Evolutionary conservation across 2,888 invertebrate genomes (phyloP).

Genomic region (Drosophila sordidula): DNA sequence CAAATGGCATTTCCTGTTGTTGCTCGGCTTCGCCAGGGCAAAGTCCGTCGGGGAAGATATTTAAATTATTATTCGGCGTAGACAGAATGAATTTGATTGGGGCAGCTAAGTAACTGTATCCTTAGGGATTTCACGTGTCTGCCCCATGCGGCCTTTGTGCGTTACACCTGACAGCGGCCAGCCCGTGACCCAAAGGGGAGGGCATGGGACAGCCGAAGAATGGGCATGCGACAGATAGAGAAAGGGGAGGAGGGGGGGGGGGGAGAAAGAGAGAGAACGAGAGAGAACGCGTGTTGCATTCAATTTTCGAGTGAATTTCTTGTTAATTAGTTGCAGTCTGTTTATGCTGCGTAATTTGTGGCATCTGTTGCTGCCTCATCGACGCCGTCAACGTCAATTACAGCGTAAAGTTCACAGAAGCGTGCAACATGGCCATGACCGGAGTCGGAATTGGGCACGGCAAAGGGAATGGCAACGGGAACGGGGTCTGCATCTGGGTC

Average conservation of each 20-base stretch:
- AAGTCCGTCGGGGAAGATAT: constrained; percentile 58
- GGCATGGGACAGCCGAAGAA: not conserved
- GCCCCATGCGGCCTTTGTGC: constrained; percentile 8
- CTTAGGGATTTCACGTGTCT: constrained; percentile 36
- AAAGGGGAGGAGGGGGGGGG: not conserved
- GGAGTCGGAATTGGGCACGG: not conserved
- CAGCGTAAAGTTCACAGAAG: constrained; percentile 42
- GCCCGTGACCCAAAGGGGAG: not conserved
- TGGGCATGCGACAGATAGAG: not conserved
- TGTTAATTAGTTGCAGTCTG: constrained; percentile 77
- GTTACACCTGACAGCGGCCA: constrained; percentile 12
- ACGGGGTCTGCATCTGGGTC: constrained; percentile 6
- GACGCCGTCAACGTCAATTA: constrained; percentile 8
- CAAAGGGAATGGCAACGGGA: not conserved
- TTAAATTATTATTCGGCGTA: constrained; percentile 70
- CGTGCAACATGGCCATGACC: constrained; percentile 51
- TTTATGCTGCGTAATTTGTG: constrained; percentile 70
- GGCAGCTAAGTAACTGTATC: constrained; percentile 62
- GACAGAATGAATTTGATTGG: constrained; percentile 72
- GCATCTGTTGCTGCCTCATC: constrained; percentile 43
- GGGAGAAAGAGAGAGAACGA: not conserved
- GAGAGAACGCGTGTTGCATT: constrained; percentile 2
- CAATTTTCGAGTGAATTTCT: constrained; percentile 56
- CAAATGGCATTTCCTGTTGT: constrained; percentile 73
- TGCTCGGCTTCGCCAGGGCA: constrained; percentile 21